These are phyloP conservation scores for Sebastes matsubarae DNA, from an alignment of 2,797 vertebrate genomes.

Conservation along the genomic window DNA sequence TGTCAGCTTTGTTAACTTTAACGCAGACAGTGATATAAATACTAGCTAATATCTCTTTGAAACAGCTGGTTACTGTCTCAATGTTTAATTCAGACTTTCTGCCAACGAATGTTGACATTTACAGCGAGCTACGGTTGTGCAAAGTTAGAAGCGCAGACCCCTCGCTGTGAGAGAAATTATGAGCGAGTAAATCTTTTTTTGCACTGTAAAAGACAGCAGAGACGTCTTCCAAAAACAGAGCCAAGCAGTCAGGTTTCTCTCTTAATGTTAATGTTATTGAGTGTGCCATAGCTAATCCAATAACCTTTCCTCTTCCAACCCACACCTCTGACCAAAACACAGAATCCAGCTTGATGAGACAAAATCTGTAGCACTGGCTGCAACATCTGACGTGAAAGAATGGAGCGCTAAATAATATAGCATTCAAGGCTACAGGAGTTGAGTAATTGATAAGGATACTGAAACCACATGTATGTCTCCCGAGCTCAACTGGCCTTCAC, in stretches of 20 bases:
- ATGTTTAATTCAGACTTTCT: conserved; percentile 14
- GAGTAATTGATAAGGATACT: not conserved
- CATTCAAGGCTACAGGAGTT: not conserved
- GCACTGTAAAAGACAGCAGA: conserved; percentile 16
- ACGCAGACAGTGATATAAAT: not conserved
- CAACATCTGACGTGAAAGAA: not conserved
- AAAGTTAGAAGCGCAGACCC: conserved; percentile 1
- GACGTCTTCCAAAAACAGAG: not conserved
- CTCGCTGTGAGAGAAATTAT: conserved; percentile 28
- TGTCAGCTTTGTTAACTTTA: not conserved
- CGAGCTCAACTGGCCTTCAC: not conserved
- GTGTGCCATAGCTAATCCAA: conserved; percentile 19
- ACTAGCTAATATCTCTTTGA: not conserved
- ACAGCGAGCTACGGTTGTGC: not conserved
- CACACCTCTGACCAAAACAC: not conserved
- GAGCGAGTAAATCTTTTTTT: conserved; percentile 34
- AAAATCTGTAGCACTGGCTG: not conserved
- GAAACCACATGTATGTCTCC: not conserved
- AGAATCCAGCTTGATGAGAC: not conserved
- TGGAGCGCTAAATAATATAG: not conserved
- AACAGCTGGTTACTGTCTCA: not conserved
- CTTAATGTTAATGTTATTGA: conserved; percentile 30
- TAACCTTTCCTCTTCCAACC: conserved; percentile 4
- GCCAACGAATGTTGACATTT: conserved; percentile 29
- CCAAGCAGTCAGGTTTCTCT: conserved; percentile 16